Evolutionary conservation across 2,113 vertebrate species (phyloP), one percentile per base, ranked within the genome.

Genomic region (Hyla sarda): DNA sequence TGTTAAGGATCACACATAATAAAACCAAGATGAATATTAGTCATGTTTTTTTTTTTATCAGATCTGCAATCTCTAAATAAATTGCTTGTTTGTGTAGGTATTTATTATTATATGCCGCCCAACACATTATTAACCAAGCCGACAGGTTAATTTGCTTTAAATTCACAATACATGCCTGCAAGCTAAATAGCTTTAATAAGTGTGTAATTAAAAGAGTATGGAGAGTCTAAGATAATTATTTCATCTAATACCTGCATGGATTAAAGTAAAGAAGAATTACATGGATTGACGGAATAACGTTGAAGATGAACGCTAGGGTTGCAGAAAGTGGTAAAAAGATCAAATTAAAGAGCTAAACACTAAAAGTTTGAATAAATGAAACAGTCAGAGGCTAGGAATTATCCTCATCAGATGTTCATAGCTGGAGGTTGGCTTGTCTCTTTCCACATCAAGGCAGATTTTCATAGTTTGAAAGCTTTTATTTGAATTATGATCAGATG

Each of bases 1-100:
- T 94, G 77, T 34, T 90, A 58, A 60, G 73, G 23, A 74, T 58
- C 13, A 21, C 32, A 62, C 6, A 37, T 45, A 50, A 41, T 17
- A 34, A 54, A 21, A 56, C 34, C 23, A 62, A 60, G 25, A 77
- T 77, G 14, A 54, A 54, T 52, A 23, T 77, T 30, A 45, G 37
- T 16, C n/a, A 52, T 25, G 28, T 54, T 77, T 77, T 32, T 25
- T 16, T 54, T 77, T 77, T 32, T n/a, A 16, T 1, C 25, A 0
- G 21, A 2, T 28, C 1, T 41, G 50, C 28, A 5, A 30, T 32
- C 5, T 50, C 16, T 12, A 25, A 50, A 50, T 50, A 48, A 28
- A 28, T 50, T 30, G 14, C 47, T 3, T 45, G 71, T 5, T 13
- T 28, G 17, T 23, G 3, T 45, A 73, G 2, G 30, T 50, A 30